Percentiles rank a stretch among this genome's conserved stretches.
Conservation (phyloP, 2,888 invertebrate genomes). For the Melanostoma mellinum region DNA sequence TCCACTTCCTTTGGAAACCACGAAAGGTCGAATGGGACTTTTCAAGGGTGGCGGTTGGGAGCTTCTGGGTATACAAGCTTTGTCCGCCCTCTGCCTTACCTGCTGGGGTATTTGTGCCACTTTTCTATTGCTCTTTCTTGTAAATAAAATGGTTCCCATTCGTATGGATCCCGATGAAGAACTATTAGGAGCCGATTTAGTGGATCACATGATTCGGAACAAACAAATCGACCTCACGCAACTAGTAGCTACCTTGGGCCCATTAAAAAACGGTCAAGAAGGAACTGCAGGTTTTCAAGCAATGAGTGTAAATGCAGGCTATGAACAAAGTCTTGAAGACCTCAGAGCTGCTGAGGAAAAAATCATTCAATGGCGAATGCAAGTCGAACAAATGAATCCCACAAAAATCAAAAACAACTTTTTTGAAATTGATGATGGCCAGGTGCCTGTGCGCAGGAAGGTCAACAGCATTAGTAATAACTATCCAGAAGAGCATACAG, state of each 20-base stretch:
- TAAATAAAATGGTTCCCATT: conserved; percentile 90
- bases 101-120: conserved; percentile 90
- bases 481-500: conserved; percentile 64
- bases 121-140: conserved; percentile 88
- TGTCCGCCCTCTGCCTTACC: conserved; percentile 88
- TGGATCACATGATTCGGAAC: conserved; percentile 92
- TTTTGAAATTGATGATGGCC: conserved; percentile 21
- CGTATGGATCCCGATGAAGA: conserved; percentile 94
- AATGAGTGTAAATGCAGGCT: conserved; percentile 87
- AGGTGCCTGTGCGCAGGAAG: conserved; percentile 66
- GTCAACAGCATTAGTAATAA: conserved; percentile 73
- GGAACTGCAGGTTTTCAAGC: conserved; percentile 79
- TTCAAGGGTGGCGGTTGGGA: conserved; percentile 95
- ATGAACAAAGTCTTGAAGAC: conserved; percentile 79
- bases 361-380: conserved; percentile 80
- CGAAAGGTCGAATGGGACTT: conserved; percentile 88
- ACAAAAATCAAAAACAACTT: conserved; percentile 63
- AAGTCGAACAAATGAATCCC: conserved; percentile 78
- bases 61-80: conserved; percentile 90
- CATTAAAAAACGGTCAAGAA: conserved; percentile 83
- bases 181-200: conserved; percentile 93
- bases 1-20: conserved; percentile 91
- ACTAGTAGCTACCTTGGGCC: conserved; percentile 88
- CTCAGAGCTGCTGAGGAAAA: conserved; percentile 80
- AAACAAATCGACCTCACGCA: conserved; percentile 86